Percentiles rank a stretch among this genome's conserved stretches.
These are phyloP conservation scores for Willowsia nigromaculata DNA, from an alignment of 2,888 invertebrate genomes.

Conservation along the genomic window DNA sequence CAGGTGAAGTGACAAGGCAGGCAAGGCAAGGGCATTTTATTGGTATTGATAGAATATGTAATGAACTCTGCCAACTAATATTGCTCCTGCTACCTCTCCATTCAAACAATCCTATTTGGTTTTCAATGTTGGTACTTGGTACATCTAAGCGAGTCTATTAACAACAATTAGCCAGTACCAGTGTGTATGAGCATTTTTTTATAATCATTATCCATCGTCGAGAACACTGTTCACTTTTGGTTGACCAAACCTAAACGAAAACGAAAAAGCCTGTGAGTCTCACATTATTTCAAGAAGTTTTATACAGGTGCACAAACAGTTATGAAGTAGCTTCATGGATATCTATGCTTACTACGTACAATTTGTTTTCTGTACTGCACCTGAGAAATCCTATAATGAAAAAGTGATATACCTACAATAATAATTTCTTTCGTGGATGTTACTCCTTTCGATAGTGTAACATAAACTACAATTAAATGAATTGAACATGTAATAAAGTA, in stretches of 20 bases:
- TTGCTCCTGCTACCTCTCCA: background rate
- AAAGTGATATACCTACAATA: background rate
- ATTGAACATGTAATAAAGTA: background rate
- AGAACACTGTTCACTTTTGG: background rate
- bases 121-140: background rate
- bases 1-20: slow-evolving; percentile 42
- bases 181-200: background rate
- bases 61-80: slow-evolving; percentile 2
- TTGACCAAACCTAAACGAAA: too few relatives aligned
- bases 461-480: slow-evolving; percentile 16
- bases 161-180: background rate
- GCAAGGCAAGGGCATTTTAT: slow-evolving; percentile 54
- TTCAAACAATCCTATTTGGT: background rate
- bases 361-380: too few relatives aligned
- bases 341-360: too few relatives aligned
- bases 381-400: background rate
- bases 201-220: background rate
- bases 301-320: too few relatives aligned
- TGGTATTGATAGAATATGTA: slow-evolving; percentile 41
- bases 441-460: background rate
- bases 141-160: background rate
- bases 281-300: too few relatives aligned
- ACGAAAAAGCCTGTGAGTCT: too few relatives aligned
- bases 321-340: too few relatives aligned
- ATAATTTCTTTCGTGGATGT: background rate